Evolutionary conservation across 2,797 vertebrate species (phyloP).

Genomic region (Pipistrellus nathusii): DNA sequence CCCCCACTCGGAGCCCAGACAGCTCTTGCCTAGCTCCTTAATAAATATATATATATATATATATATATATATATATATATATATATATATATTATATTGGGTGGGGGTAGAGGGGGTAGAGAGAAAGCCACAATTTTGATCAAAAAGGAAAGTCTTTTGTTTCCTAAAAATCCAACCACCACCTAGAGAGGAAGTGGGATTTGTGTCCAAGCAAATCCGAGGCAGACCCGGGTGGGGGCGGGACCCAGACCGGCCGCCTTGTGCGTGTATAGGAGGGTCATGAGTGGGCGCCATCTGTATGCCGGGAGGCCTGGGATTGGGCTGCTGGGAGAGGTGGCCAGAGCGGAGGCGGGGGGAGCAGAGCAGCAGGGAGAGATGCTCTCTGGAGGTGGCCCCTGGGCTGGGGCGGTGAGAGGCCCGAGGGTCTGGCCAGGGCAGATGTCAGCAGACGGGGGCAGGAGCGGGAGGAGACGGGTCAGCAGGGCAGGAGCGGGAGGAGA

Average conservation of each 20-base stretch:
- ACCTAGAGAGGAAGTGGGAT: neutral
- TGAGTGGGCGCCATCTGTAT: neutral
- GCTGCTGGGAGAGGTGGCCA: neutral
- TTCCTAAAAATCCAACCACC: fast-evolving
- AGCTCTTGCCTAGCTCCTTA: neutral
- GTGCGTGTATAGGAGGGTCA: fast-evolving
- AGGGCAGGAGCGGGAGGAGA: neutral
- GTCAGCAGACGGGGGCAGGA: neutral
- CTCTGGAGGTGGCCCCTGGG: neutral
- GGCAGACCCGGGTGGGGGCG: neutral
- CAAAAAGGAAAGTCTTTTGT: neutral
- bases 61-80: too few species aligned
- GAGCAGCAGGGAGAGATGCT: fast-evolving
- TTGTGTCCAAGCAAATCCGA: neutral
- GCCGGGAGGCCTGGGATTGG: neutral
- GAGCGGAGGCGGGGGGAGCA: neutral
- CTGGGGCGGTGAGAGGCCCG: neutral
- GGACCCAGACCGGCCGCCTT: neutral
- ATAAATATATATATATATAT: neutral
- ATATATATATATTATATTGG: too few species aligned
- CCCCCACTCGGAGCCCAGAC: neutral
- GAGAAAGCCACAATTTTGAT: too few species aligned
- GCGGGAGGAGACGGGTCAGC: too few species aligned
- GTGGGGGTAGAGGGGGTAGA: neutral
- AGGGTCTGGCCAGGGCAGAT: fast-evolving